Evolutionary conservation across 1,140 invertebrate genomes (phyloP), one percentile per base, ranked within the genome.

Genomic region (Zaprionus davidi): DNA sequence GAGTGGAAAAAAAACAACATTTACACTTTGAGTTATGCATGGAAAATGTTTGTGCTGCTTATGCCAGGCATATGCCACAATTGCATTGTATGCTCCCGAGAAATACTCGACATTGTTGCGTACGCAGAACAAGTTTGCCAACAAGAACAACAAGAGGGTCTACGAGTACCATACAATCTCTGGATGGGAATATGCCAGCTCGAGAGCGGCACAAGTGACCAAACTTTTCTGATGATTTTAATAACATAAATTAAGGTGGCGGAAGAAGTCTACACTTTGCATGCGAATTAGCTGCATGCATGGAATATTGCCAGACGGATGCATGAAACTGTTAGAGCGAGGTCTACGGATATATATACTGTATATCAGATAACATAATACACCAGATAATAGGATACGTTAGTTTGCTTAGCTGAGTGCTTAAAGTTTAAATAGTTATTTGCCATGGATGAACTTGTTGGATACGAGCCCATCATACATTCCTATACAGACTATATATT

Each of bases 31-130:
- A 56, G 49, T 44, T 56, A 49, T 69, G 15, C 20, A 15, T 44
- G 65, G 56, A 13, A 68, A 68, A 55, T 73, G 65, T 55, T 60
- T 73, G 59, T 20, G 56, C 59, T 73, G 56, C 44, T 57, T 62
- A 26, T 53, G 31, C 24, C 36, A 60, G 56, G 55, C 63, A 67
- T 67, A 59, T 67, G 71, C 64, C 36, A 67, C 63, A 67, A 53
- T 60, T 67, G 64, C 17, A 62, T 56, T 69, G 56, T 55, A 28
- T 44, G 46, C 55, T 26, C 5, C 55, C 49, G 65, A 62, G 56
- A 26, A 34, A 59, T 44, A 46, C 56, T 55, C 31, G 46, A 60
- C 56, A 68, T 46, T 59, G 56, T 38, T 63, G 57, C 34, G 17
- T 56, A 34, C 22, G 56, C 5, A 24, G 36, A 24, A 46, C 17